Evolutionary conservation across 2,888 invertebrate species (phyloP), one percentile per base, ranked within the genome.

Genomic region (Seladonia tumulorum): DNA sequence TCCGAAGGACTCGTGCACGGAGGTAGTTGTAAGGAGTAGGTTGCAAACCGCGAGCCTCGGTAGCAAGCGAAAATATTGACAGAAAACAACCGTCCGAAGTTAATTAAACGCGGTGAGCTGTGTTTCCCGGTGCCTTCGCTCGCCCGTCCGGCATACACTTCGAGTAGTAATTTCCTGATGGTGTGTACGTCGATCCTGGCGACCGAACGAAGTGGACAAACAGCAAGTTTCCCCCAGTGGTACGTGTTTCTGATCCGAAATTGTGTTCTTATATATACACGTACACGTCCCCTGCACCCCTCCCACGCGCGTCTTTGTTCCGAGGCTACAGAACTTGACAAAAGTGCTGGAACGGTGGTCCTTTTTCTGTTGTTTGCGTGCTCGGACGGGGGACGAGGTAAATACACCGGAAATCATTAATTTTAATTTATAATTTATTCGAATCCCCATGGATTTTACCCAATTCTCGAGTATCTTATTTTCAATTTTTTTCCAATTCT

Each of bases 121-220:
- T 90, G 92, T 92, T 92, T 90, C 92, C 89, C 90, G 90, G 91
- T 85, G 87, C 87, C 88, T 88, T 82, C 78, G 81, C 82, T 70
- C 70, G 73, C 73, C 77, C 84, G 72, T 45, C 78, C 75, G 78
- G 87, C 89, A 90, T 90, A 89, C 90, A 89, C 92, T 93, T 92
- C 91, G 92, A 93, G 93, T 93, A 94, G 93, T 94, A 94, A 94
- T 94, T 94, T 93, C 94, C 93, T 93, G 94, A 94, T 94, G 92
- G 93, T 90, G 90, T 90, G 92, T 90, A 90, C 92, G 91, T 88
- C 91, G 90, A 90, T 91, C 90, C 91, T 89, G 87, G 86, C 89
- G 86, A 90, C 89, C 83, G 87, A 88, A 89, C 89, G 85, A 92
- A 92, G 92, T 93, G 92, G 90, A 93, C 92, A 93, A 93, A 93